phyloP scores from a whole-genome alignment of 2,888 invertebrate genomes.

The Eretmocerus hayati region DNA sequence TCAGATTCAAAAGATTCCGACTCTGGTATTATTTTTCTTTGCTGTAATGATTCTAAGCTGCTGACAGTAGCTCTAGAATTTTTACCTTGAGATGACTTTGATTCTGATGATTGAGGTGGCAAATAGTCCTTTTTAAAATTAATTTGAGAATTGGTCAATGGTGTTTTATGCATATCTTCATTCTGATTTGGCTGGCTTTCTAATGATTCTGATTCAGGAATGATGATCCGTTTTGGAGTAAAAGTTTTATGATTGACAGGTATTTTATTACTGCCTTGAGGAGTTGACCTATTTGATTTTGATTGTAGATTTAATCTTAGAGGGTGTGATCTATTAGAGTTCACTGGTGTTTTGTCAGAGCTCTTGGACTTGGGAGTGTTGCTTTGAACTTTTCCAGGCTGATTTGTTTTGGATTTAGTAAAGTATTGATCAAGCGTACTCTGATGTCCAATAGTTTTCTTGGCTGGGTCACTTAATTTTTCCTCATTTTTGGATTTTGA shows the following conservation, averaged over 20 bases:
- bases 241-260: too few species aligned
- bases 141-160: too few species aligned
- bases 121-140: too few species aligned
- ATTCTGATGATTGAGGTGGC: too few species aligned
- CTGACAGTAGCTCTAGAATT: too few species aligned
- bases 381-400: constrained; percentile 2
- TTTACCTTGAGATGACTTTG: too few species aligned
- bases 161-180: neutral
- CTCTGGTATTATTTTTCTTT: neutral
- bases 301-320: too few species aligned
- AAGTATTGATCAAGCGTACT: constrained; percentile 9
- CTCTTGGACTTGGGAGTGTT: constrained; percentile 4
- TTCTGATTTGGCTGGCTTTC: neutral
- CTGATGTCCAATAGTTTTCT: constrained; percentile 3
- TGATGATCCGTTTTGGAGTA: constrained; percentile 3
- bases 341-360: constrained; percentile 12
- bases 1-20: constrained; percentile 8
- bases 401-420: constrained; percentile 3
- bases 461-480: constrained; percentile 1
- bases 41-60: too few species aligned
- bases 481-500: constrained; percentile 7
- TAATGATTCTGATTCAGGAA: constrained; percentile 9
- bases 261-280: too few species aligned
- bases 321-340: neutral
- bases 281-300: too few species aligned